phyloP scores from a whole-genome alignment of 1,140 invertebrate genomes.

The Brachionus asplanchnoidis region DNA sequence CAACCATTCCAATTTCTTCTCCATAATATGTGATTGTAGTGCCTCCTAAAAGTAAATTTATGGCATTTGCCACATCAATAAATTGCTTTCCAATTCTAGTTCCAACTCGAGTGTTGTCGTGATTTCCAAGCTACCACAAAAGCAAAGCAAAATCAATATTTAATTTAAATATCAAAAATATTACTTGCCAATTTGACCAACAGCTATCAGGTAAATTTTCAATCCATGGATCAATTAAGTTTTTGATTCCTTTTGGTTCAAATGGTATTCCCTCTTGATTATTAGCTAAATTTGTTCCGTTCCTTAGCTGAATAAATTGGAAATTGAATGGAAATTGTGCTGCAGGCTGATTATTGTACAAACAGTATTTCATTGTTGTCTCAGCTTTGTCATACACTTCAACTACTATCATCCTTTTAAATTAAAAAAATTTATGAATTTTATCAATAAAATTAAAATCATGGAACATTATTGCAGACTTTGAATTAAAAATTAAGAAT shows the following conservation, averaged over 20 bases:
- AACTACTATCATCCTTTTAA: neutral
- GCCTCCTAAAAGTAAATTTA: slow-evolving; percentile 49
- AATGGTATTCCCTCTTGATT: slow-evolving; percentile 18
- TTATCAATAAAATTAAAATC: no score
- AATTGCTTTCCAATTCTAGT: slow-evolving; percentile 44
- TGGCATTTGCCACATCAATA: slow-evolving; percentile 48
- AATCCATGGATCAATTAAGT: slow-evolving; percentile 54
- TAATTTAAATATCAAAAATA: neutral
- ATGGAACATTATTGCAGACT: no score
- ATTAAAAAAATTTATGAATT: no score
- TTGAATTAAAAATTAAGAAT: neutral
- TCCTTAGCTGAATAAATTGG: slow-evolving; percentile 30
- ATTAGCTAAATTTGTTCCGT: neutral
- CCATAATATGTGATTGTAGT: slow-evolving; percentile 52
- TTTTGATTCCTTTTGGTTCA: slow-evolving; percentile 28
- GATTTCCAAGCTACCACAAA: slow-evolving; percentile 46
- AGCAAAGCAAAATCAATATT: neutral
- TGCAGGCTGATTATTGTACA: neutral
- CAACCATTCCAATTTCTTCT: slow-evolving; percentile 51
- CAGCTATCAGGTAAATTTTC: slow-evolving; percentile 61
- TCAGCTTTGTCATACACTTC: neutral
- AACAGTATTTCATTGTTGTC: slow-evolving; percentile 33
- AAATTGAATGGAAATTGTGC: slow-evolving; percentile 41
- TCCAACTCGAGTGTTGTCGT: slow-evolving; percentile 45
- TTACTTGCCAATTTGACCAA: slow-evolving; percentile 62